phyloP scores from a whole-genome alignment of 30 jellyfish, hydroid and myxozoan species.

The Sanderia malayensis region DNA sequence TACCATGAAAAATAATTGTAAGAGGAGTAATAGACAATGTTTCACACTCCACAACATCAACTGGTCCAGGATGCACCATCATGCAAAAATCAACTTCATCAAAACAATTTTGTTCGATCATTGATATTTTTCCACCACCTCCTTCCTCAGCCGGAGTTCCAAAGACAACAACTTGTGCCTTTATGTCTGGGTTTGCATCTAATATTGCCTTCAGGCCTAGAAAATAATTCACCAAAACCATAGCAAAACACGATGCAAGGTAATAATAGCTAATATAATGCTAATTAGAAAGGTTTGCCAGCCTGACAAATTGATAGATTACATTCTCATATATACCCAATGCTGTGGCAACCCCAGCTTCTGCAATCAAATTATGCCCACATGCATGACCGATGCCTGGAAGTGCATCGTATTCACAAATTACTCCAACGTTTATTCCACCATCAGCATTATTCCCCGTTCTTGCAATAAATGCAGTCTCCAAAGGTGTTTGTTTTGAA shows the following conservation, averaged over 20 bases:
- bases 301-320: too few species aligned
- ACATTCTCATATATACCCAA: too few species aligned
- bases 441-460: slow-evolving; percentile 48
- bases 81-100: slow-evolving; percentile 90
- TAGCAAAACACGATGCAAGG: too few species aligned
- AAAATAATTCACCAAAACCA: too few species aligned
- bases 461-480: slow-evolving; percentile 71
- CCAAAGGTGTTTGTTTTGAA: slow-evolving; percentile 46
- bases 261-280: too few species aligned
- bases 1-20: slow-evolving; percentile 65
- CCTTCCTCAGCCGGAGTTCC: slow-evolving; percentile 99
- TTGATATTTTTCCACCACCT: slow-evolving; percentile 90
- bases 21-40: slow-evolving; percentile 33
- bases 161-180: slow-evolving; percentile 72
- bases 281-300: too few species aligned
- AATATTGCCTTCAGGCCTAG: slow-evolving; percentile 76
- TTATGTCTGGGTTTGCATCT: slow-evolving; percentile 49
- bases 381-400: slow-evolving; percentile 91
- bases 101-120: slow-evolving; percentile 81
- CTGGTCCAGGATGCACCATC: slow-evolving; percentile 94
- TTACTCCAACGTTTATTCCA: slow-evolving; percentile 68
- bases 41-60: slow-evolving; percentile 45
- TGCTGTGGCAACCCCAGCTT: slow-evolving; percentile 76
- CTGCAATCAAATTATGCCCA: slow-evolving; percentile 86
- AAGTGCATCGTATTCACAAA: slow-evolving; percentile 81